Percentiles rank a stretch among this genome's conserved stretches.
These are phyloP conservation scores for Eupristina koningsbergeri DNA, from an alignment of 1,140 invertebrate species.

Conservation along the genomic window DNA sequence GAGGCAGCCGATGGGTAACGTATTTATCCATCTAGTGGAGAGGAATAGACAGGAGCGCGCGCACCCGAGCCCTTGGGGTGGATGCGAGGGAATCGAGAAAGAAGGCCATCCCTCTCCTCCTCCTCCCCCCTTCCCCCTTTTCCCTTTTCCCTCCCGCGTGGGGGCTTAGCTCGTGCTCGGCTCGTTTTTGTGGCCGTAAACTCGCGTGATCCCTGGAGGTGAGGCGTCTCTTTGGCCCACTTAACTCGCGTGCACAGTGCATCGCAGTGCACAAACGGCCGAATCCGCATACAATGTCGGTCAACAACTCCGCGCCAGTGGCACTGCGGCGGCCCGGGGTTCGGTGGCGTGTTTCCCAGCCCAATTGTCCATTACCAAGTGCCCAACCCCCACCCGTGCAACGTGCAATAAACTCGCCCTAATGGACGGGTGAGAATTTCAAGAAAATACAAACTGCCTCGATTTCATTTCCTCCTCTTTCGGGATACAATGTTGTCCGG, in stretches of 20 bases:
- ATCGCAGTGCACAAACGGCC: neutral
- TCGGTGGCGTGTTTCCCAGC: no score
- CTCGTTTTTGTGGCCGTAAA: neutral
- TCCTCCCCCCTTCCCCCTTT: no score
- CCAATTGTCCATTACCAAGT: no score
- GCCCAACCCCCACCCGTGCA: no score
- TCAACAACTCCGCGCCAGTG: no score
- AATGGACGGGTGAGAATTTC: neutral
- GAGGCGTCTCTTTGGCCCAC: conserved; percentile 12
- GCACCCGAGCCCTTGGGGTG: neutral
- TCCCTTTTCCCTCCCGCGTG: no score
- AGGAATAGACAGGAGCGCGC: neutral
- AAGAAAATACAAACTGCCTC: neutral
- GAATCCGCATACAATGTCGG: neutral
- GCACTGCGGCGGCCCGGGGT: neutral
- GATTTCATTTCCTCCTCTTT: neutral
- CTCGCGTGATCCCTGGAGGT: neutral
- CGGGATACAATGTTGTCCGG: neutral
- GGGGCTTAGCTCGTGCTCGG: neutral
- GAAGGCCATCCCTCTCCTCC: no score
- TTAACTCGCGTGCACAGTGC: neutral
- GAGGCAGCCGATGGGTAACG: neutral
- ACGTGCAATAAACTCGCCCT: no score
- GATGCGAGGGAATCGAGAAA: no score
- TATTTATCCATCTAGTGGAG: conserved; percentile 18